Conservation (phyloP, 37 sponge, comb jelly and placozoan genomes). For the Aphrocallistes beatrix region DNA sequence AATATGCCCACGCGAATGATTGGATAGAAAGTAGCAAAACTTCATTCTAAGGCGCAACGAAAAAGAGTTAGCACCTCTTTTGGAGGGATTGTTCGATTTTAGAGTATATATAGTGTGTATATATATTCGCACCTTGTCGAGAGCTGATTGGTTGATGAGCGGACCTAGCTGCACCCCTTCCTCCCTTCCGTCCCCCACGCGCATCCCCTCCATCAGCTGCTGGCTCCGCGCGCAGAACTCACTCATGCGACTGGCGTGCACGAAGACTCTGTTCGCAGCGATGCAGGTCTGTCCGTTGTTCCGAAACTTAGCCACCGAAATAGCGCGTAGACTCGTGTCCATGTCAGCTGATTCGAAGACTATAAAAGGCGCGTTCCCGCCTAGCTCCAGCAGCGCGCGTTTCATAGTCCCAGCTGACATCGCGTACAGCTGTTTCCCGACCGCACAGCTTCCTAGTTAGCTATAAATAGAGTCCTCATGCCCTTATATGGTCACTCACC, state of each 20-base stretch:
- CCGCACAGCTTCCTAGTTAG: slow-evolving; percentile 49
- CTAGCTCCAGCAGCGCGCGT: slow-evolving; percentile 74
- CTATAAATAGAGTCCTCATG: neutral
- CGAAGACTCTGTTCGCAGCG: slow-evolving; percentile 52
- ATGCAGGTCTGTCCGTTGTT: slow-evolving; percentile 74
- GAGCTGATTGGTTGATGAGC: slow-evolving; percentile 63
- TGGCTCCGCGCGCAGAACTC: slow-evolving; percentile 49
- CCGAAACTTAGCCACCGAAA: slow-evolving; percentile 66
- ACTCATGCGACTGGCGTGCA: slow-evolving; percentile 61
- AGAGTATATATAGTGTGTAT: too few species aligned
- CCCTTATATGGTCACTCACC: slow-evolving; percentile 28
- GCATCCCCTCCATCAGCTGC: slow-evolving; percentile 35
- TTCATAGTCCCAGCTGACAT: slow-evolving; percentile 54
- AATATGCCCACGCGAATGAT: neutral
- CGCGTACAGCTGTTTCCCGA: slow-evolving; percentile 38
- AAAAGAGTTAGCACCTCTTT: too few species aligned
- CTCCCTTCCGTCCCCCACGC: slow-evolving; percentile 53
- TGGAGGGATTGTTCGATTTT: too few species aligned
- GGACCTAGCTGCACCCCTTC: slow-evolving; percentile 66
- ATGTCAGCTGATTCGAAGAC: slow-evolving; percentile 90
- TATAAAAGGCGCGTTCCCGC: slow-evolving; percentile 90
- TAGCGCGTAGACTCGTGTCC: slow-evolving; percentile 46
- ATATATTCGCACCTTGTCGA: slow-evolving; percentile 48
- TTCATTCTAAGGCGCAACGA: neutral
- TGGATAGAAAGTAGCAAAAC: neutral